phyloP scores from a whole-genome alignment of 2,113 vertebrate genomes.

The Hiodon alosoides region DNA sequence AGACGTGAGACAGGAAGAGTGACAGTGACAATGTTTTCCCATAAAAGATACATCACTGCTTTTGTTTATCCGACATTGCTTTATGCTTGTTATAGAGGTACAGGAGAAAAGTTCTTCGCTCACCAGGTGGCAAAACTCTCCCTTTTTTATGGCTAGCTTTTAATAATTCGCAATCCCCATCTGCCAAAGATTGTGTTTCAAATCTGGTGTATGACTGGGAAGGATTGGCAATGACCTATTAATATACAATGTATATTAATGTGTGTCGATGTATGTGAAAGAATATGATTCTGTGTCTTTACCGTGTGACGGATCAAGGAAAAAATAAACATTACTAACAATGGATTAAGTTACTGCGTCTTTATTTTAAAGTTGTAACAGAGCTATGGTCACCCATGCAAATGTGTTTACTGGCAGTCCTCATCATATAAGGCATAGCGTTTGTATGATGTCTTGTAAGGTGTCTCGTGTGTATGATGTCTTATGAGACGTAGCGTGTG shows the following conservation, averaged over 20 bases:
- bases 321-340: constrained; percentile 3
- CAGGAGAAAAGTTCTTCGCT: not conserved
- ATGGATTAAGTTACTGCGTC: too few relatives aligned
- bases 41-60: not conserved
- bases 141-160: not conserved
- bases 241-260: not conserved
- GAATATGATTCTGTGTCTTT: not conserved
- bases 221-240: not conserved
- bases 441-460: too few relatives aligned
- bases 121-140: not conserved
- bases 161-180: not conserved
- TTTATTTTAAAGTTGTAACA: too few relatives aligned
- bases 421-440: too few relatives aligned
- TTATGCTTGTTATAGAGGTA: not conserved
- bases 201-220: too few relatives aligned
- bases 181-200: not conserved
- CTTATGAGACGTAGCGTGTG: too few relatives aligned
- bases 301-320: constrained; percentile 1
- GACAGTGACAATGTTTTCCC: not conserved
- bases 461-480: too few relatives aligned
- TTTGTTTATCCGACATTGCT: not conserved
- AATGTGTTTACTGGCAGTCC: too few relatives aligned
- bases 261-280: not conserved
- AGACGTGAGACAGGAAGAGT: too few relatives aligned
- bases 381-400: too few relatives aligned